A percentile compares a stretch with the other conserved stretches of the same genome.
Evolutionary conservation across 1,140 invertebrate genomes (phyloP).

Genomic region (Brachionus calyciflorus): DNA sequence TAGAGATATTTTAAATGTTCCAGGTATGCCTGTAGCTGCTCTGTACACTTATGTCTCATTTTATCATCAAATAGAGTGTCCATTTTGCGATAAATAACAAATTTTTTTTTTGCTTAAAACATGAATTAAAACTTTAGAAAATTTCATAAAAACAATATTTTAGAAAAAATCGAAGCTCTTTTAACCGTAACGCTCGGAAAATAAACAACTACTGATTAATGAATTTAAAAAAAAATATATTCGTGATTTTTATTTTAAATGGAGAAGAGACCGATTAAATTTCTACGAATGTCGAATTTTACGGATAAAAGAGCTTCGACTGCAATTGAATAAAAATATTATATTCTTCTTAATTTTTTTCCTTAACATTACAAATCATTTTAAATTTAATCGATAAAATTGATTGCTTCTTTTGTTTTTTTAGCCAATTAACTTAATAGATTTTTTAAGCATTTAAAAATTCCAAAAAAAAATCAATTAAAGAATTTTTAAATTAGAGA

Average conservation of each 20-base stretch:
- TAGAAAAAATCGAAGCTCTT: neutral
- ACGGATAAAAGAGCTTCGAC: too few relatives aligned
- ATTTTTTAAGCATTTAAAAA: too few relatives aligned
- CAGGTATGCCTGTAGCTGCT: constrained; percentile 1
- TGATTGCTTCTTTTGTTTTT: neutral
- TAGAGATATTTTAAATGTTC: constrained; percentile 3
- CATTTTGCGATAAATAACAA: neutral
- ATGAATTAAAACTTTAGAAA: neutral
- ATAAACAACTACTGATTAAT: too few relatives aligned
- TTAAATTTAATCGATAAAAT: neutral
- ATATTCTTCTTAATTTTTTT: neutral
- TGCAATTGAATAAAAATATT: neutral
- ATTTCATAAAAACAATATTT: neutral
- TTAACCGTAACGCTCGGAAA: too few relatives aligned
- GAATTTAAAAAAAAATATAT: too few relatives aligned
- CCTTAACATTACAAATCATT: neutral
- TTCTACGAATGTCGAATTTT: too few relatives aligned
- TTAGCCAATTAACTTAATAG: too few relatives aligned
- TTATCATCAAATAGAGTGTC: neutral
- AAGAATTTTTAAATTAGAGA: too few relatives aligned
- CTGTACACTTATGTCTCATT: neutral
- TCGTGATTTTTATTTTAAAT: too few relatives aligned
- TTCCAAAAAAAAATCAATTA: too few relatives aligned
- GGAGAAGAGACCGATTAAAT: too few relatives aligned
- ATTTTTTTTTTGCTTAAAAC: neutral